Percentiles rank a stretch among this genome's conserved stretches.
Conservation (phyloP, 2,888 invertebrate species). For the Desoria tigrina region DNA sequence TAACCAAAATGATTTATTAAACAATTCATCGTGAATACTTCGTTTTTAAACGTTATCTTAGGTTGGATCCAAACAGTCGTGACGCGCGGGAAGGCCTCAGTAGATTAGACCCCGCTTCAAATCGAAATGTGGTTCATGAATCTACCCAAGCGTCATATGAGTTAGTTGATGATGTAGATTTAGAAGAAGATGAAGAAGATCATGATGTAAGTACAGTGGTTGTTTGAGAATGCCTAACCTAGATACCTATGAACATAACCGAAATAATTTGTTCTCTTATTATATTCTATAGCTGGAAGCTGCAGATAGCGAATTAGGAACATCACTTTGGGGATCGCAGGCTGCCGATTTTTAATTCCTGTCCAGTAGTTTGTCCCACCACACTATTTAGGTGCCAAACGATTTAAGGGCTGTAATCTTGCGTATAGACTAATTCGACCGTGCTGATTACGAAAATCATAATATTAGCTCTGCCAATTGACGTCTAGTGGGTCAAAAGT, state of each 20-base stretch:
- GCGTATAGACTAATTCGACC: too few relatives aligned
- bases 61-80: slow-evolving; percentile 67
- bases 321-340: slow-evolving; percentile 3
- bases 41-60: slow-evolving; percentile 55
- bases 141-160: slow-evolving; percentile 30
- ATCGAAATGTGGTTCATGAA: slow-evolving; percentile 49
- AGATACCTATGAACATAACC: neutral
- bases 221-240: too few relatives aligned
- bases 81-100: slow-evolving; percentile 68
- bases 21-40: too few relatives aligned
- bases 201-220: slow-evolving; percentile 40
- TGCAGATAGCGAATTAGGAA: slow-evolving; percentile 43
- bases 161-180: slow-evolving; percentile 46
- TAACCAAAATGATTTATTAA: too few relatives aligned
- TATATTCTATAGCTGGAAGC: slow-evolving; percentile 36
- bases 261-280: slow-evolving; percentile 11
- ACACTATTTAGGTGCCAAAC: too few relatives aligned
- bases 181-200: slow-evolving; percentile 49
- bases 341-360: neutral
- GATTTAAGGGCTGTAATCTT: too few relatives aligned
- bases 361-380: too few relatives aligned
- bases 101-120: slow-evolving; percentile 62
- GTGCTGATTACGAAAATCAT: too few relatives aligned
- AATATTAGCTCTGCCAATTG: too few relatives aligned
- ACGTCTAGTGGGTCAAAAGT: too few relatives aligned